A percentile compares a stretch with the other conserved stretches of the same genome.
These are phyloP conservation scores for Tachina fera DNA, from an alignment of 2,888 invertebrate species.

Conservation along the genomic window DNA sequence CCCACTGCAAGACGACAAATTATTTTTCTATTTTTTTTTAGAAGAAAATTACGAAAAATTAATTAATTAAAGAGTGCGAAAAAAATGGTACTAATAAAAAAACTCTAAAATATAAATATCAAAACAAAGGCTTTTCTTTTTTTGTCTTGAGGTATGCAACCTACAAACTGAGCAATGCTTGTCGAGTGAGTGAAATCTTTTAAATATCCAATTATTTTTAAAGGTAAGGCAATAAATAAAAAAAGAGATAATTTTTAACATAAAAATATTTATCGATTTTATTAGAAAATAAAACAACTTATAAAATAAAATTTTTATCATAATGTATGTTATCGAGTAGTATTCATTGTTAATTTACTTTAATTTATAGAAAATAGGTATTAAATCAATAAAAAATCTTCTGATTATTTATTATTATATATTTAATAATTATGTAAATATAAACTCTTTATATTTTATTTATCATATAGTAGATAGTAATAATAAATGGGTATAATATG, in stretches of 20 bases:
- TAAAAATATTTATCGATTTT: constrained; percentile 67
- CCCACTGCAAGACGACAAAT: too few species aligned
- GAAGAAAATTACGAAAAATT: too few species aligned
- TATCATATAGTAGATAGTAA: constrained; percentile 42
- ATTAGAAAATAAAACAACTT: constrained; percentile 64
- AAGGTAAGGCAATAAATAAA: not conserved
- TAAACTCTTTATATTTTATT: constrained; percentile 31
- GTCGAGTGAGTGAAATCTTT: too few species aligned
- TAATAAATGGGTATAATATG: constrained; percentile 52
- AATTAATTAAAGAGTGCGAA: too few species aligned
- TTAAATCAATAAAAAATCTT: constrained; percentile 43
- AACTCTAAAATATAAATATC: too few species aligned
- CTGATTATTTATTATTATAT: constrained; percentile 56
- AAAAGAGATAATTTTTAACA: constrained; percentile 54
- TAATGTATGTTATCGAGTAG: constrained; percentile 39
- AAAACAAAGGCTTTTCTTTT: too few species aligned
- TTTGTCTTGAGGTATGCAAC: too few species aligned
- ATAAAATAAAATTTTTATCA: constrained; percentile 63
- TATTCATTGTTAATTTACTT: constrained; percentile 52
- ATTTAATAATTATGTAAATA: constrained; percentile 3
- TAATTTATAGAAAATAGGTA: constrained; percentile 43
- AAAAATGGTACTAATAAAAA: too few species aligned
- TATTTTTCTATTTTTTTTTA: too few species aligned
- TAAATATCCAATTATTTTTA: not conserved
- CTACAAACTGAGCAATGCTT: too few species aligned